These are phyloP conservation scores for Rhodophaea formosa DNA, from an alignment of 2,888 invertebrate genomes.

Conservation along the genomic window DNA sequence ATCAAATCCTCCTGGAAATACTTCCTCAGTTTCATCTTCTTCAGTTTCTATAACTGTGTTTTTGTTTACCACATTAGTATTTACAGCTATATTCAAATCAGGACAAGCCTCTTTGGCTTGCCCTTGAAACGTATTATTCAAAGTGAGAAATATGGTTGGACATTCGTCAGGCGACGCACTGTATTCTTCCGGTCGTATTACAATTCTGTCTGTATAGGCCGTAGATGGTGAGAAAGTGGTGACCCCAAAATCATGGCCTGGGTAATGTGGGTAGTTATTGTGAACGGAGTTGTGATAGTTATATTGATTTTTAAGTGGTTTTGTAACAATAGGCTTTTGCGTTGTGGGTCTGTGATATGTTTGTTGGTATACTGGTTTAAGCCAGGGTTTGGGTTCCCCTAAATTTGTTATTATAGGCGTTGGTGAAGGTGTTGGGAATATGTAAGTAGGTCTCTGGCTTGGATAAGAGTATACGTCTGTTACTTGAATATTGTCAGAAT, in stretches of 20 bases:
- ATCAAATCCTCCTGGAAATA: slow-evolving; percentile 61
- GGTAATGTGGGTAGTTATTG: slow-evolving; percentile 49
- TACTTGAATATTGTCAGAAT: slow-evolving; percentile 58
- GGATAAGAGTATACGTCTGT: slow-evolving; percentile 36
- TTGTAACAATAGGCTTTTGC: slow-evolving; percentile 52
- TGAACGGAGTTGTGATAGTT: slow-evolving; percentile 54
- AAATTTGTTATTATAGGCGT: slow-evolving; percentile 73
- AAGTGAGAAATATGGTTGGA: slow-evolving; percentile 80
- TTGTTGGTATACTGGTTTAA: slow-evolving; percentile 27
- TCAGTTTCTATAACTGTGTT: slow-evolving; percentile 74
- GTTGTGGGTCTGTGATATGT: slow-evolving; percentile 47
- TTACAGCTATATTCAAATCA: slow-evolving; percentile 85
- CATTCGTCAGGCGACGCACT: slow-evolving; percentile 71
- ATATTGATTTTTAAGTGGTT: slow-evolving; percentile 50
- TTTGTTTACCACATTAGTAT: slow-evolving; percentile 84
- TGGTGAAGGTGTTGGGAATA: slow-evolving; percentile 55
- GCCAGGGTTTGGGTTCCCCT: slow-evolving; percentile 65
- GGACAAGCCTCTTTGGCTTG: slow-evolving; percentile 84
- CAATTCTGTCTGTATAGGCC: slow-evolving; percentile 68
- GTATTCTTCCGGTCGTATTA: slow-evolving; percentile 74
- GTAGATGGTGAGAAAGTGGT: slow-evolving; percentile 66
- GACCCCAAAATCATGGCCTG: slow-evolving; percentile 57
- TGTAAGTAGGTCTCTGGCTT: slow-evolving; percentile 48
- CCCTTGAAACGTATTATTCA: slow-evolving; percentile 76
- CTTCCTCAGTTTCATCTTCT: slow-evolving; percentile 54